A percentile compares a stretch with the other conserved stretches of the same genome.
phyloP scores from a whole-genome alignment of 1,140 invertebrate species.

The Brachionus angularis region DNA sequence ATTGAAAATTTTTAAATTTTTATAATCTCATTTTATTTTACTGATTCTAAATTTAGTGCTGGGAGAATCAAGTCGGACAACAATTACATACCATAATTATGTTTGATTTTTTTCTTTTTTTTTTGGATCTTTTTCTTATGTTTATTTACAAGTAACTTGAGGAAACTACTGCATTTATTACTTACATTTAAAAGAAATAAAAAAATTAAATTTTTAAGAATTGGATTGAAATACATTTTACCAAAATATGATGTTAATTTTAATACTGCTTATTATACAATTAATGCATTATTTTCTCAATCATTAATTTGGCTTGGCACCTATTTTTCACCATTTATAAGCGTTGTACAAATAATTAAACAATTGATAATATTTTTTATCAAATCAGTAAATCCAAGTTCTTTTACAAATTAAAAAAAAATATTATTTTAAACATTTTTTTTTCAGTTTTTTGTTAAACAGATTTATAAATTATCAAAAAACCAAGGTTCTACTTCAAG shows the following conservation, averaged over 20 bases:
- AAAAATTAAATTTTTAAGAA: not conserved
- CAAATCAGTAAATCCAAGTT: not conserved
- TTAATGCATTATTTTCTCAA: not conserved
- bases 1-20: too few relatives aligned
- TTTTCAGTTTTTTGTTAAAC: too few relatives aligned
- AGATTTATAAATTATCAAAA: not conserved
- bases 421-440: not conserved
- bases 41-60: not conserved
- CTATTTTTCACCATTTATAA: conserved; percentile 18
- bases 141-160: not conserved
- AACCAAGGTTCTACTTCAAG: not conserved
- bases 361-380: not conserved
- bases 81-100: not conserved
- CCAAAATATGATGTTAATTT: not conserved
- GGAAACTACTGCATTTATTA: not conserved
- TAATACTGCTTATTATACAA: not conserved
- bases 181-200: too few relatives aligned
- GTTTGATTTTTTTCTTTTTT: not conserved
- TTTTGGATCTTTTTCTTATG: not conserved
- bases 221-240: not conserved
- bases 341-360: not conserved
- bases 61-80: conserved; percentile 13
- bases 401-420: not conserved
- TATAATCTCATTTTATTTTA: not conserved
- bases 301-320: not conserved